These are phyloP conservation scores for Aythya baeri DNA, from an alignment of 2,113 vertebrate genomes.

Conservation along the genomic window DNA sequence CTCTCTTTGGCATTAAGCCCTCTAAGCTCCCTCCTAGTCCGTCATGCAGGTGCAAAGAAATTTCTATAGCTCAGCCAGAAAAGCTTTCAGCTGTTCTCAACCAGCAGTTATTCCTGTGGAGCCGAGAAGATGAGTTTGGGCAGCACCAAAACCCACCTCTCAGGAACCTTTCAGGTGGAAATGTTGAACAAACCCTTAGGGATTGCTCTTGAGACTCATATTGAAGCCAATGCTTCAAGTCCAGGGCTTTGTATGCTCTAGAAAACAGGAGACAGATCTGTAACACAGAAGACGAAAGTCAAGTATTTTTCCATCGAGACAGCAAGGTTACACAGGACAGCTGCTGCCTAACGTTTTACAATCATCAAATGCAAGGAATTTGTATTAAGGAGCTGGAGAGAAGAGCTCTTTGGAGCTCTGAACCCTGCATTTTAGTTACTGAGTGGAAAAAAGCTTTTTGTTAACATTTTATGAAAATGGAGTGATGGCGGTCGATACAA, in stretches of 20 bases:
- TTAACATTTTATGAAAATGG: not conserved
- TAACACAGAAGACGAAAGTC: not conserved
- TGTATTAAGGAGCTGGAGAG: not conserved
- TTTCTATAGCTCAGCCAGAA: not conserved
- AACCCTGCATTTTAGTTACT: not conserved
- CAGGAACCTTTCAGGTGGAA: not conserved
- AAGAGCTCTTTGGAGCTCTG: not conserved
- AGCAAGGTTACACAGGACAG: not conserved
- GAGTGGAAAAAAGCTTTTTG: not conserved
- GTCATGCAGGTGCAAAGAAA: not conserved
- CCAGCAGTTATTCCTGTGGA: not conserved
- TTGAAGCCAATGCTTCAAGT: not conserved
- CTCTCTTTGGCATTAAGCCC: not conserved
- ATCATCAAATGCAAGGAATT: not conserved
- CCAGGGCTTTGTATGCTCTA: not conserved
- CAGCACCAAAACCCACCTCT: not conserved
- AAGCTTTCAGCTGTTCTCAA: not conserved
- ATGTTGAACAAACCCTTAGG: not conserved
- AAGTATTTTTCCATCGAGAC: not conserved
- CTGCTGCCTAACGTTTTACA: not conserved
- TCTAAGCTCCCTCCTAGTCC: not conserved
- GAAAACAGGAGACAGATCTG: not conserved
- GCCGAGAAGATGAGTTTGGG: not conserved
- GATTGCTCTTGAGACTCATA: not conserved
- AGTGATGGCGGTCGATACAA: not conserved